Conservation (phyloP, 1,140 invertebrate species). For the Paralvinella palmiformis region DNA sequence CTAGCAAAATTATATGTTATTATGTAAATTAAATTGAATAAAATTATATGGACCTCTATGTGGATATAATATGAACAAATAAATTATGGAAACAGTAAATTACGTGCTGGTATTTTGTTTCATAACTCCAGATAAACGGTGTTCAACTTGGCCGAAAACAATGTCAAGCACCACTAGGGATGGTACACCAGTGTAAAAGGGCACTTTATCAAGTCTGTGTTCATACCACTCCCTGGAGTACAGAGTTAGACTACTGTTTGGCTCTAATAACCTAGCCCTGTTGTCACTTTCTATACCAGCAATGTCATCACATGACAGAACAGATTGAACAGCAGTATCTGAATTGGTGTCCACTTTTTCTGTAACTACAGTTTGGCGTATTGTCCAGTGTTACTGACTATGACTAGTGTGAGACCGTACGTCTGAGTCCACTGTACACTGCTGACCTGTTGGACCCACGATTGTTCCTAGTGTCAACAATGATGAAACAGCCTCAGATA, state of each 20-base stretch:
- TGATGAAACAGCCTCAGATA: slow-evolving; percentile 1
- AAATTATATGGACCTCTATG: too few relatives aligned
- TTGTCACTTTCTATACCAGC: not conserved
- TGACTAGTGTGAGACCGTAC: not conserved
- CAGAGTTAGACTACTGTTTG: not conserved
- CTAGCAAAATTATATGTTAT: too few relatives aligned
- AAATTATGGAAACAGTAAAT: too few relatives aligned
- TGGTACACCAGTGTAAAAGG: slow-evolving; percentile 1
- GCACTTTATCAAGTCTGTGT: not conserved
- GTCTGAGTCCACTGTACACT: not conserved
- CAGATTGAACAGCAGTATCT: not conserved
- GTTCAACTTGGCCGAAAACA: not conserved
- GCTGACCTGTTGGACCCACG: not conserved
- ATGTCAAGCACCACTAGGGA: not conserved
- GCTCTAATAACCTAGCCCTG: not conserved
- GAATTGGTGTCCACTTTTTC: not conserved
- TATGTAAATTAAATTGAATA: too few relatives aligned
- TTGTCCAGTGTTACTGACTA: not conserved
- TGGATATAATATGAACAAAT: too few relatives aligned
- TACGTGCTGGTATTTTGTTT: slow-evolving; percentile 2
- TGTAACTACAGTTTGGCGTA: not conserved
- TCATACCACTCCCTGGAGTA: not conserved
- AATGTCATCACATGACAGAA: slow-evolving; percentile 3
- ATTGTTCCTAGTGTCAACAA: not conserved
- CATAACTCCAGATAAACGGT: not conserved